A percentile compares a stretch with the other conserved stretches of the same genome.
phyloP scores from a whole-genome alignment of 2,113 vertebrate genomes.

The Tachuris rubrigastra region DNA sequence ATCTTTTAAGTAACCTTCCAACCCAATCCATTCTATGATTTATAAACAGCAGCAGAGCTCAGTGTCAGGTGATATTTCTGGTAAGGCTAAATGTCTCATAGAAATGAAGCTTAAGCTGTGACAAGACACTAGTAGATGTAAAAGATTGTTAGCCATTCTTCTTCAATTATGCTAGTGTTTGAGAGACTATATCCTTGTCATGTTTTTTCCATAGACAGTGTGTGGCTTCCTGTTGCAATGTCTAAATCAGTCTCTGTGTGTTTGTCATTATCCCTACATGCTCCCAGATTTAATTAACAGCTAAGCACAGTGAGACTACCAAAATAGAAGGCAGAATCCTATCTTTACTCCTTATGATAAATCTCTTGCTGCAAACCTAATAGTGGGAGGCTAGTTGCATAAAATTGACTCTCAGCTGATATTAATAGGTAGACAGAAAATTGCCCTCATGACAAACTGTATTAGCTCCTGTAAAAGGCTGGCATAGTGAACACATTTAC shows the following conservation, averaged over 20 bases:
- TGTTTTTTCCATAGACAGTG: not conserved
- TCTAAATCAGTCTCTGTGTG: constrained; percentile 7
- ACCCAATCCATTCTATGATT: not conserved
- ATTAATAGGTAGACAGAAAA: constrained; percentile 1
- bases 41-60: not conserved
- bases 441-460: not conserved
- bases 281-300: constrained; percentile 55
- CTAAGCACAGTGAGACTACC: constrained; percentile 9
- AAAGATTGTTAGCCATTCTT: not conserved
- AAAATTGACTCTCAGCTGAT: constrained; percentile 7
- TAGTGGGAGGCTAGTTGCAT: not conserved
- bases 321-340: constrained; percentile 46
- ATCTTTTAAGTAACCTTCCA: not conserved
- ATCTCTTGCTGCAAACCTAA: constrained; percentile 11
- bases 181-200: not conserved
- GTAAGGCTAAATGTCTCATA: not conserved
- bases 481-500: not conserved
- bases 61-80: not conserved
- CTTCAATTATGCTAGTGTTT: not conserved
- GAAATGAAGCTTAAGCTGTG: not conserved
- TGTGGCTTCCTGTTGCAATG: not conserved
- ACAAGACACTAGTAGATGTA: not conserved
- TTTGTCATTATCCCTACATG: not conserved
- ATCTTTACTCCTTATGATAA: constrained; percentile 28
- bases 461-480: not conserved